Evolutionary conservation across 2,888 invertebrate genomes (phyloP).

Genomic region (Metallyticus violacea): DNA sequence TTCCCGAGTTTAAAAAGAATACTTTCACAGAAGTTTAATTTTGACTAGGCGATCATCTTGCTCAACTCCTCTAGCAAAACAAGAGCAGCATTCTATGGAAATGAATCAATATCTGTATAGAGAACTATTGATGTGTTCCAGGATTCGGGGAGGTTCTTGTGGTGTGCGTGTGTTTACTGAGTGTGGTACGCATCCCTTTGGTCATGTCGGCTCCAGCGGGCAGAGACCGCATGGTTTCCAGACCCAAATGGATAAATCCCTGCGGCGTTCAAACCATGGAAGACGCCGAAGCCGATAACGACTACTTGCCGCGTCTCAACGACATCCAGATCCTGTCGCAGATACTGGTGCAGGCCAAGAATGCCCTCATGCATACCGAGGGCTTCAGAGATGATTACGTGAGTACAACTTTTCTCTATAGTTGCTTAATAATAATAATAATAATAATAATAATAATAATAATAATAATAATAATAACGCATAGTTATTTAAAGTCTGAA

Average conservation of each 20-base stretch:
- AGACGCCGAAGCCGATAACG: slow-evolving; percentile 22
- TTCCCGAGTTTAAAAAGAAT: too few relatives aligned
- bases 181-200: slow-evolving; percentile 43
- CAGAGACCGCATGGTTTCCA: background rate
- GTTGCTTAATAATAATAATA: too few relatives aligned
- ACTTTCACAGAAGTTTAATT: too few relatives aligned
- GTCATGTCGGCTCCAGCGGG: slow-evolving; percentile 44
- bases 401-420: slow-evolving; percentile 44
- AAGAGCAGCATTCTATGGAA: too few relatives aligned
- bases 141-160: slow-evolving; percentile 49
- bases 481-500: too few relatives aligned
- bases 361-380: slow-evolving; percentile 47
- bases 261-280: slow-evolving; percentile 43
- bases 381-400: slow-evolving; percentile 50
- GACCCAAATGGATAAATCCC: slow-evolving; percentile 54
- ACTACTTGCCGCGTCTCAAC: slow-evolving; percentile 27
- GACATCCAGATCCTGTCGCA: slow-evolving; percentile 47
- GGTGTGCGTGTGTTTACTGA: slow-evolving; percentile 46
- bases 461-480: too few relatives aligned
- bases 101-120: too few relatives aligned
- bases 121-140: slow-evolving; percentile 39
- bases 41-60: too few relatives aligned
- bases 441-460: too few relatives aligned
- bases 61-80: too few relatives aligned
- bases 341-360: slow-evolving; percentile 48